Conservation (phyloP, 2,113 vertebrate genomes). For the Morone chrysops region DNA sequence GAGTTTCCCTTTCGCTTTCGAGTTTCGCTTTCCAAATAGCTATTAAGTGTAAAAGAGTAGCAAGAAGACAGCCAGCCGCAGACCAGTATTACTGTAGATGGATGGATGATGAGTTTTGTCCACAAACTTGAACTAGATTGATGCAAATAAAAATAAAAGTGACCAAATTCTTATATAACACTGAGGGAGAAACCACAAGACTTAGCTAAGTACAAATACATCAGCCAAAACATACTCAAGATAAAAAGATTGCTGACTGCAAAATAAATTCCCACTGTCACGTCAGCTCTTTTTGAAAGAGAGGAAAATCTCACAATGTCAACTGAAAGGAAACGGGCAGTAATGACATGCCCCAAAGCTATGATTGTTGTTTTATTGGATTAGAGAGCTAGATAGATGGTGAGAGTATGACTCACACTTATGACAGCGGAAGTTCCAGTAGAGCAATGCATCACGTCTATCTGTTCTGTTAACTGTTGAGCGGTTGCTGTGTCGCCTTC, state of each 20-base stretch:
- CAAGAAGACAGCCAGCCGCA: background rate
- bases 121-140: background rate
- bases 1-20: background rate
- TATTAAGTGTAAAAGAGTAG: background rate
- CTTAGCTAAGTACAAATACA: background rate
- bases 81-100: background rate
- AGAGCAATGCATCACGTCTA: constrained; percentile 9
- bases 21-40: background rate
- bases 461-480: background rate
- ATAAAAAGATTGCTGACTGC: constrained; percentile 1
- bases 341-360: background rate
- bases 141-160: background rate
- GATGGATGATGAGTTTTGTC: background rate
- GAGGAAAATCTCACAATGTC: background rate
- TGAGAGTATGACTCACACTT: constrained; percentile 15
- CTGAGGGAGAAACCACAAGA: background rate
- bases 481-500: background rate
- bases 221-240: constrained; percentile 5
- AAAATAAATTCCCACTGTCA: background rate
- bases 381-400: background rate
- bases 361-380: constrained; percentile 26
- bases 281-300: constrained; percentile 18
- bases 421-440: constrained; percentile 21
- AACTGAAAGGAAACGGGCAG: background rate
- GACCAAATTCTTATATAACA: background rate